A percentile compares a stretch with the other conserved stretches of the same genome.
Conservation (phyloP, 2,113 vertebrate species). For the Candoia aspera region DNA sequence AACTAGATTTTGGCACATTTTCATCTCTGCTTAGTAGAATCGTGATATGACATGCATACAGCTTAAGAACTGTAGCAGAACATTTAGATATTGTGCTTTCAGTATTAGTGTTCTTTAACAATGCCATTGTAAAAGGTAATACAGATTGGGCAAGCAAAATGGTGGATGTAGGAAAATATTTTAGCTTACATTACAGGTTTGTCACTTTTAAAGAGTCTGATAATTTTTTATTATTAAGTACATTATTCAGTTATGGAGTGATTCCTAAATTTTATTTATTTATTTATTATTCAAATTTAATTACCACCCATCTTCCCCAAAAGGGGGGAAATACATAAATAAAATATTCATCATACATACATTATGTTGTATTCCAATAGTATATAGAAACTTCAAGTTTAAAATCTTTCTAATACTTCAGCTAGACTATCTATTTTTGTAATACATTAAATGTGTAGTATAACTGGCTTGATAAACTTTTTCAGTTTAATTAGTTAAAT, state of each 20-base stretch:
- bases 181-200: neutral
- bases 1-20: neutral
- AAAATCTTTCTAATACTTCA: neutral
- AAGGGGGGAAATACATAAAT: neutral
- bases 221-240: neutral
- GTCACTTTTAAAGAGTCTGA: neutral
- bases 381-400: neutral
- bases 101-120: neutral
- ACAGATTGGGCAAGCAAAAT: neutral
- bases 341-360: neutral
- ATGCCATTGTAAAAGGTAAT: neutral
- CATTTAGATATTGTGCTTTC: neutral
- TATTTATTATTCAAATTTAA: too few relatives aligned
- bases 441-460: neutral
- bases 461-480: neutral
- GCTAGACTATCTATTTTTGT: neutral
- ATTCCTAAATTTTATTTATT: too few relatives aligned
- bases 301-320: too few relatives aligned
- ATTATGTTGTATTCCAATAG: neutral
- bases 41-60: neutral
- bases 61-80: neutral
- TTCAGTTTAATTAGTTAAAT: neutral
- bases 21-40: neutral
- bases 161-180: neutral
- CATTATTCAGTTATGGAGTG: neutral